Evolutionary conservation across 1,140 invertebrate genomes (phyloP).

Genomic region (Drosophila obscura): DNA sequence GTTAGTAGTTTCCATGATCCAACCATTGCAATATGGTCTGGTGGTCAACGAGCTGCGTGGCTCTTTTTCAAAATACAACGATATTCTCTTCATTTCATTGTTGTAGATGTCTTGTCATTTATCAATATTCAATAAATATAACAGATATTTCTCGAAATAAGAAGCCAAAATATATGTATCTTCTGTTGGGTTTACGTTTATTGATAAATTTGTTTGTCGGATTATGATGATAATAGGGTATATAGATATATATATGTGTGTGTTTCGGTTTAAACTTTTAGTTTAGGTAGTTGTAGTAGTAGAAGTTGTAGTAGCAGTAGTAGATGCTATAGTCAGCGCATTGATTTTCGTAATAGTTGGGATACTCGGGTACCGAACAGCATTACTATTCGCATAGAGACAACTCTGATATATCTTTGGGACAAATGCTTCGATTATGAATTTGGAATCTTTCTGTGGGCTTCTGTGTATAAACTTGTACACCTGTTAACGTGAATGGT

Average conservation of each 20-base stretch:
- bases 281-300: constrained; percentile 52
- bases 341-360: constrained; percentile 72
- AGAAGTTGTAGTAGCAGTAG: constrained; percentile 40
- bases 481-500: constrained; percentile 30
- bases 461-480: constrained; percentile 19
- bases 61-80: constrained; percentile 46
- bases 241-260: constrained; percentile 37
- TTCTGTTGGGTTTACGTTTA: constrained; percentile 48
- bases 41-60: constrained; percentile 27
- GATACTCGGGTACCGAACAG: constrained; percentile 68
- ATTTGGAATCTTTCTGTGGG: constrained; percentile 25
- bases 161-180: constrained; percentile 60
- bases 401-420: constrained; percentile 56
- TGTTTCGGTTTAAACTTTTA: constrained; percentile 37
- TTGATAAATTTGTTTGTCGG: constrained; percentile 58
- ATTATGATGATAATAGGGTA: constrained; percentile 45
- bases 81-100: constrained; percentile 36
- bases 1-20: constrained; percentile 20
- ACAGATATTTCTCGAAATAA: constrained; percentile 61
- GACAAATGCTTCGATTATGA: constrained; percentile 62
- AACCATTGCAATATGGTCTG: constrained; percentile 5
- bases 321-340: constrained; percentile 61
- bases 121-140: constrained; percentile 52
- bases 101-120: constrained; percentile 3
- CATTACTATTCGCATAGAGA: constrained; percentile 43